Evolutionary conservation across 2,797 vertebrate species (phyloP).

Genomic region (Pangasius mekongensis): DNA sequence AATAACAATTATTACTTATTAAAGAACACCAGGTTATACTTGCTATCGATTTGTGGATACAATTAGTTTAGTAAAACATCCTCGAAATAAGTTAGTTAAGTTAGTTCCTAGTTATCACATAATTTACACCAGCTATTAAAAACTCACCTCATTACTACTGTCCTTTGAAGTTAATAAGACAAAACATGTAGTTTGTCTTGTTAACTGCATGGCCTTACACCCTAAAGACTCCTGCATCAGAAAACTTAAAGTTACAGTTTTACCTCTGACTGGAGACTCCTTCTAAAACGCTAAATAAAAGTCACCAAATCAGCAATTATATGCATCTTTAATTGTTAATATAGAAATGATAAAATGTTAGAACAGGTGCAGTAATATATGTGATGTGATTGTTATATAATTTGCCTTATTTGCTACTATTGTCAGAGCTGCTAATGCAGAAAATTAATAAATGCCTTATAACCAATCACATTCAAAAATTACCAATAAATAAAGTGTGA

Average conservation of each 20-base stretch:
- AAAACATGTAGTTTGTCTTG: neutral
- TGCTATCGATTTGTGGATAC: neutral
- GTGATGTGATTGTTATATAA: neutral
- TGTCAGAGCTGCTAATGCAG: neutral
- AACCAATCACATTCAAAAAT: neutral
- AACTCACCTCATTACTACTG: neutral
- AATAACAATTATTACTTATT: neutral
- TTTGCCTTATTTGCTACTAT: neutral
- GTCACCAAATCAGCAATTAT: neutral
- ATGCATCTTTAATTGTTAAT: neutral
- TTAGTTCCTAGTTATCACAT: neutral
- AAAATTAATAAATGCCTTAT: neutral
- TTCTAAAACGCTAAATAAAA: neutral
- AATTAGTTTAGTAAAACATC: neutral
- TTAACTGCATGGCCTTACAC: neutral
- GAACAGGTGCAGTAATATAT: neutral
- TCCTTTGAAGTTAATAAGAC: conserved; percentile 3
- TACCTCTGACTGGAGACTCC: neutral
- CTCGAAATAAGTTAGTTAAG: neutral
- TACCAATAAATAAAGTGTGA: too few species aligned
- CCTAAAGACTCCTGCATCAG: neutral
- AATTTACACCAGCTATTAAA: neutral
- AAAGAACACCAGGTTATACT: neutral
- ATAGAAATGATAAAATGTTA: neutral
- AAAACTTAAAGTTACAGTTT: neutral